Evolutionary conservation across 1,140 invertebrate species (phyloP).

Genomic region (Lepidotrigona ventralis): DNA sequence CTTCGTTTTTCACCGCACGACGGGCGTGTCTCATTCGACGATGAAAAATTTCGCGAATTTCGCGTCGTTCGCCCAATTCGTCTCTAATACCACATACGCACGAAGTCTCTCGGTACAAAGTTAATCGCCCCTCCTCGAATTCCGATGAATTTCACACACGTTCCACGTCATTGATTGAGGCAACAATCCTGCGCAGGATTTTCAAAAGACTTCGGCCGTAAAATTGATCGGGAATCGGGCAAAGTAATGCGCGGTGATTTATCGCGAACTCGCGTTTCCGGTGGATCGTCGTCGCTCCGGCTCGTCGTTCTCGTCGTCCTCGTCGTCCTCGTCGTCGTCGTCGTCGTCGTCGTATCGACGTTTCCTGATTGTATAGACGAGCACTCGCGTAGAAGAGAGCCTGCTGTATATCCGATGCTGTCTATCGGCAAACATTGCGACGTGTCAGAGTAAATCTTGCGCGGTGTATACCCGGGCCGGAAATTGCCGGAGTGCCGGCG

Average conservation of each 20-base stretch:
- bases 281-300: constrained; percentile 4
- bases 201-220: background rate
- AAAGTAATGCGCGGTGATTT: constrained; percentile 32
- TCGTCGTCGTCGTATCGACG: constrained; percentile 43
- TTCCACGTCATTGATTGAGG: background rate
- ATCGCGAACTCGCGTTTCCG: constrained; percentile 33
- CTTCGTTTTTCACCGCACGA: background rate
- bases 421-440: constrained; percentile 52
- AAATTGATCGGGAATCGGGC: constrained; percentile 1
- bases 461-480: constrained; percentile 37
- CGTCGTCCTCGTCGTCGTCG: constrained; percentile 22
- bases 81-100: no score
- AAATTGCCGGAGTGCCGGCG: constrained; percentile 40
- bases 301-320: constrained; percentile 23
- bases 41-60: background rate
- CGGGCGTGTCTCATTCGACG: background rate
- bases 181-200: background rate
- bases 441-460: constrained; percentile 54
- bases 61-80: no score
- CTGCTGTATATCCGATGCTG: constrained; percentile 29
- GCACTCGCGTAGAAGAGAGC: constrained; percentile 35
- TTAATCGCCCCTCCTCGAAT: no score
- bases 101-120: no score
- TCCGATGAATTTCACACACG: background rate
- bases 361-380: constrained; percentile 33